Conservation (phyloP, 2,888 invertebrate genomes). For the Caenorhabditis wallacei region DNA sequence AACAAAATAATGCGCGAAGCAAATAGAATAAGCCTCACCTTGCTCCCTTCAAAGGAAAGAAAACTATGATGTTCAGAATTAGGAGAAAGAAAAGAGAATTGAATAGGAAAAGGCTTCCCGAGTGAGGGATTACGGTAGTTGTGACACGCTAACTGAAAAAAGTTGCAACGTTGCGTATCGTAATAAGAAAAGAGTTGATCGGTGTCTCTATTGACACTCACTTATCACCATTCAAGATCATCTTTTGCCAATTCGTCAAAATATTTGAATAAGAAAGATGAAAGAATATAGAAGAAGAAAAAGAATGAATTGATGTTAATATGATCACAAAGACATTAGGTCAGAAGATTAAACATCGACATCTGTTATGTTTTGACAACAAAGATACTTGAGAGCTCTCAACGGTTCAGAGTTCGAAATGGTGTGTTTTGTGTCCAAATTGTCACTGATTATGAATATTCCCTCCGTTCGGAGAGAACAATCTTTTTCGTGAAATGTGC, state of each 20-base stretch:
- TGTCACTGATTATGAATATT: slow-evolving; percentile 30
- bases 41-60: background rate
- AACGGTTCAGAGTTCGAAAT: slow-evolving; percentile 59
- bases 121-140: slow-evolving; percentile 48
- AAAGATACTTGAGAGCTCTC: slow-evolving; percentile 46
- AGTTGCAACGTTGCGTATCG: slow-evolving; percentile 58
- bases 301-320: slow-evolving; percentile 35
- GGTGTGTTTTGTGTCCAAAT: slow-evolving; percentile 45
- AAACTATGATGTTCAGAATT: slow-evolving; percentile 30
- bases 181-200: background rate
- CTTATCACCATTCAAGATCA: slow-evolving; percentile 48
- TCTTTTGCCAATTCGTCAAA: slow-evolving; percentile 24
- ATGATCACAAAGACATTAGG: slow-evolving; percentile 39
- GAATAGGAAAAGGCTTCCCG: slow-evolving; percentile 24
- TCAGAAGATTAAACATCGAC: slow-evolving; percentile 61
- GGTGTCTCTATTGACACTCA: slow-evolving; percentile 42
- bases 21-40: slow-evolving; percentile 47
- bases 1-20: slow-evolving; percentile 64
- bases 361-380: slow-evolving; percentile 50
- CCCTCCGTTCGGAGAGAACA: background rate
- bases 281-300: background rate
- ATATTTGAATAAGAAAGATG: slow-evolving; percentile 40
- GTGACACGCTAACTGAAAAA: slow-evolving; percentile 30
- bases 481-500: background rate
- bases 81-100: slow-evolving; percentile 6